Evolutionary conservation across 2,797 vertebrate genomes (phyloP).

Genomic region (Bufotes viridis): DNA sequence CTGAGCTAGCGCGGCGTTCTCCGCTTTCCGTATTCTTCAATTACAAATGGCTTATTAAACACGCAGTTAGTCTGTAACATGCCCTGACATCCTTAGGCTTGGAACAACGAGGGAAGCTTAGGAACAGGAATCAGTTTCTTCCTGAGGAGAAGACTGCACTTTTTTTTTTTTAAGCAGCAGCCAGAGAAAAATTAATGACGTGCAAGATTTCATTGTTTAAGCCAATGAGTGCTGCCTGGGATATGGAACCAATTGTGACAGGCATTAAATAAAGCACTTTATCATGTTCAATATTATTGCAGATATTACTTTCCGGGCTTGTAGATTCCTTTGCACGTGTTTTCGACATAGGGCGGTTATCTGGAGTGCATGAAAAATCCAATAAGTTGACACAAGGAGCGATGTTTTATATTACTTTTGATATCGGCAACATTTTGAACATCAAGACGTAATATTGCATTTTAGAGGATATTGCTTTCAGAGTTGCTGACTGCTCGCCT

Average conservation of each 20-base stretch:
- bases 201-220: constrained; percentile 57
- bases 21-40: constrained; percentile 26
- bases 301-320: constrained; percentile 32
- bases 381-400: constrained; percentile 14
- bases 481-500: background rate
- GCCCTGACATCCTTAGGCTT: constrained; percentile 47
- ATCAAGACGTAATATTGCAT: constrained; percentile 1
- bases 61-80: constrained; percentile 46
- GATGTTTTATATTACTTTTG: background rate
- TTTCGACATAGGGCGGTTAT: constrained; percentile 10
- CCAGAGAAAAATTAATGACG: constrained; percentile 54
- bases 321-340: constrained; percentile 37
- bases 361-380: constrained; percentile 28
- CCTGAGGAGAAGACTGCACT: constrained; percentile 38
- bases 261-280: constrained; percentile 55
- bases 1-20: constrained; percentile 45
- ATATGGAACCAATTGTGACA: constrained; percentile 55
- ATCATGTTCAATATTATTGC: constrained; percentile 53
- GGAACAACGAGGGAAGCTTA: constrained; percentile 43
- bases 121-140: constrained; percentile 57
- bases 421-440: background rate
- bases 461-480: background rate
- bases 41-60: constrained; percentile 58
- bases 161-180: constrained; percentile 20
- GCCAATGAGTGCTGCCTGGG: constrained; percentile 44